phyloP scores from a whole-genome alignment of 2,113 vertebrate species.

The Odocoileus hemionus region DNA sequence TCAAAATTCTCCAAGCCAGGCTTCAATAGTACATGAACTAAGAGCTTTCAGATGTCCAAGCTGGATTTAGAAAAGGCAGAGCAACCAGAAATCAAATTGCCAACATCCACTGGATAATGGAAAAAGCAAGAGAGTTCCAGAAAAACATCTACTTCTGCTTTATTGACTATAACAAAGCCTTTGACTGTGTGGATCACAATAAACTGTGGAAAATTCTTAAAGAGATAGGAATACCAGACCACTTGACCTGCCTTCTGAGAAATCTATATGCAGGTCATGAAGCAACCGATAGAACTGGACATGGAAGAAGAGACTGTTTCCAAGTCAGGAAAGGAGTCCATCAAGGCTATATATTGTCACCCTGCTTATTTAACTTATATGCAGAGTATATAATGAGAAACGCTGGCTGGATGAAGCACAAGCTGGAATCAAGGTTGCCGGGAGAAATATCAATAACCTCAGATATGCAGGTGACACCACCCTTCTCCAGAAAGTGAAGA shows the following conservation, averaged over 20 bases:
- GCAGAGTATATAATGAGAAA: not conserved
- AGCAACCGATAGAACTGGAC: not conserved
- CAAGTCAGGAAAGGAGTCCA: not conserved
- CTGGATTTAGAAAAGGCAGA: not conserved
- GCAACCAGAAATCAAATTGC: not conserved
- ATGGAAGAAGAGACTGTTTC: not conserved
- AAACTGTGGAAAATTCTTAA: not conserved
- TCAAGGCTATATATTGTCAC: not conserved
- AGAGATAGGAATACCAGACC: not conserved
- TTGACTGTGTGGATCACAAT: not conserved
- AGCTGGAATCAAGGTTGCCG: not conserved
- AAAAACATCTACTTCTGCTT: not conserved
- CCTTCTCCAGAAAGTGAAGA: not conserved
- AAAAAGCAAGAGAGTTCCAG: not conserved
- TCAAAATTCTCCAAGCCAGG: not conserved
- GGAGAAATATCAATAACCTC: not conserved
- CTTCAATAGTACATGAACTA: not conserved
- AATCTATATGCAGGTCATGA: not conserved
- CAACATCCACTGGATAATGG: rapidly evolving
- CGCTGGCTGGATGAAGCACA: not conserved
- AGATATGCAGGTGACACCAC: not conserved
- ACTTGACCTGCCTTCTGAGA: not conserved
- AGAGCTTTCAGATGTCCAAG: not conserved
- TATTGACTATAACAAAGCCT: not conserved
- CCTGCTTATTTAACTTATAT: not conserved